Percentiles rank a stretch among this genome's conserved stretches.
Evolutionary conservation across 30 jellyfish, hydroid and myxozoan genomes (phyloP).

Genomic region (Nemopilema nomurai): DNA sequence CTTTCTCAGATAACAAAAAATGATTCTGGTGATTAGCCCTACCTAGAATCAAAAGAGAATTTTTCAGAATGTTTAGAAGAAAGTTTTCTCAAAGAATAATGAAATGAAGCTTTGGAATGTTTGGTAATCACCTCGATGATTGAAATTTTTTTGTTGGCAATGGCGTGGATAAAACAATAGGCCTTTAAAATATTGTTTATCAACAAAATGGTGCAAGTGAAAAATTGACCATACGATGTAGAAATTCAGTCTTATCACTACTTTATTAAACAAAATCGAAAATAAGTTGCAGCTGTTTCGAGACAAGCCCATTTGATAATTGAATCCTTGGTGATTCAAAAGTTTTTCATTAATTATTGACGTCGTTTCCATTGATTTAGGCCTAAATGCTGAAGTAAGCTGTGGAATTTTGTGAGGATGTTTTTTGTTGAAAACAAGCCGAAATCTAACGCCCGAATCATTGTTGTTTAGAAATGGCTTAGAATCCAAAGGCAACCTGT

Average conservation of each 20-base stretch:
- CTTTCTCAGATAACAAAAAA: too few species aligned
- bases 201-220: too few species aligned
- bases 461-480: neutral
- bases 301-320: neutral
- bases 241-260: neutral
- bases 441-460: neutral
- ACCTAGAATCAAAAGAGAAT: too few species aligned
- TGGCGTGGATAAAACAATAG: too few species aligned
- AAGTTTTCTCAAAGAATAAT: too few species aligned
- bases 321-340: neutral
- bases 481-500: neutral
- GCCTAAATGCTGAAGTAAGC: neutral
- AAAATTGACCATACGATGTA: too few species aligned
- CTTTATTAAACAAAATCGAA: neutral
- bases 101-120: too few species aligned
- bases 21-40: too few species aligned
- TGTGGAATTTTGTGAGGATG: neutral
- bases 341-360: neutral
- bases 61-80: too few species aligned
- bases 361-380: neutral
- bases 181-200: too few species aligned
- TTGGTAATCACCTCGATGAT: too few species aligned
- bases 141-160: too few species aligned
- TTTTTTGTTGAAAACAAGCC: neutral
- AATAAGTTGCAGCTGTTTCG: constrained; percentile 6